Evolutionary conservation across 2,888 invertebrate genomes (phyloP).

Genomic region (Galeruca laticollis): DNA sequence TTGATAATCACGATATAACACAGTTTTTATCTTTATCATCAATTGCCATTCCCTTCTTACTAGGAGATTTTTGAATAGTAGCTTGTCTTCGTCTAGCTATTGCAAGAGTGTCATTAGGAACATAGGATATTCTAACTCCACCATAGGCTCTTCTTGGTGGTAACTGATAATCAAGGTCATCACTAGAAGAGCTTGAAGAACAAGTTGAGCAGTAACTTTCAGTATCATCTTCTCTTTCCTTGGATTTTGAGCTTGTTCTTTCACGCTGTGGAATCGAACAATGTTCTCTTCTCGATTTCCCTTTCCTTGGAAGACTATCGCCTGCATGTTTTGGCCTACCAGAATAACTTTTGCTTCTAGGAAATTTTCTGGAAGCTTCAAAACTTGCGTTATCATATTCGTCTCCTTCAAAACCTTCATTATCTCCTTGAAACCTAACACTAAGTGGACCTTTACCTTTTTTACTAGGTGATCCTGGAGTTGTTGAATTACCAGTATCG

Average conservation of each 20-base stretch:
- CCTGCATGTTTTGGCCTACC: constrained; percentile 64
- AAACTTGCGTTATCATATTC: constrained; percentile 61
- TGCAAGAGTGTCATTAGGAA: constrained; percentile 91
- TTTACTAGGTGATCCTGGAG: constrained; percentile 65
- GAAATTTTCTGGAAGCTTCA: constrained; percentile 62
- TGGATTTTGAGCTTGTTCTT: constrained; percentile 40
- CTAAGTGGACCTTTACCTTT: constrained; percentile 65
- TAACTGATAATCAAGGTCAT: constrained; percentile 87
- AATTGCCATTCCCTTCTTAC: constrained; percentile 57
- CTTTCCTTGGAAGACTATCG: constrained; percentile 60
- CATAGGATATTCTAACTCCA: constrained; percentile 91
- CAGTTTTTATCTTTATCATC: constrained; percentile 84
- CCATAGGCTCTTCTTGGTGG: constrained; percentile 87
- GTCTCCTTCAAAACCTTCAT: constrained; percentile 66
- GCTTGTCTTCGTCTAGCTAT: constrained; percentile 79
- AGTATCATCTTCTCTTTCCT: constrained; percentile 72
- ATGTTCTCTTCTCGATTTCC: constrained; percentile 51
- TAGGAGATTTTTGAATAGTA: constrained; percentile 61
- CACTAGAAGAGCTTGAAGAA: constrained; percentile 86
- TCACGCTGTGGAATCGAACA: constrained; percentile 15
- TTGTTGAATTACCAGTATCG: constrained; percentile 52
- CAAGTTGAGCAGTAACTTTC: constrained; percentile 92
- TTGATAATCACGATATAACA: constrained; percentile 81
- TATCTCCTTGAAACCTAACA: constrained; percentile 71
- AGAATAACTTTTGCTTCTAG: constrained; percentile 70